Percentiles rank a stretch among this genome's conserved stretches.
These are phyloP conservation scores for Chionomys nivalis DNA, from an alignment of 2,113 vertebrate species.

Conservation along the genomic window DNA sequence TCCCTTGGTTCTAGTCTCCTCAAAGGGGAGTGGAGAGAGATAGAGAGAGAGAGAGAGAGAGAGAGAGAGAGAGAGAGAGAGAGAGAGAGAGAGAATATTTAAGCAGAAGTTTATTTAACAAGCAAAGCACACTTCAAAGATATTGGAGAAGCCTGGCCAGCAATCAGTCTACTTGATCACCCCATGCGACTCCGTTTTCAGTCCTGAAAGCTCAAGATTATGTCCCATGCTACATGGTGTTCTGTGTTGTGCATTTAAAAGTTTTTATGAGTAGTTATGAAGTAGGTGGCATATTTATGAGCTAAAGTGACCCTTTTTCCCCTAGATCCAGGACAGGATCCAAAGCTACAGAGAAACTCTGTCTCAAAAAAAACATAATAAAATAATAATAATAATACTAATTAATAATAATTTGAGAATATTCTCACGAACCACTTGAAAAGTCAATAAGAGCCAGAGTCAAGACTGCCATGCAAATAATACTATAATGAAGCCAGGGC, in stretches of 20 bases:
- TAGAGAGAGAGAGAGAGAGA: not conserved
- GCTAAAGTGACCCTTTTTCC: not conserved
- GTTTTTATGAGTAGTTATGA: not conserved
- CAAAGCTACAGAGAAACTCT: too few species aligned
- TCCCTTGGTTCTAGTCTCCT: not conserved
- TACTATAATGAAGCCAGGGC: not conserved
- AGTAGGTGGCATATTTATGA: not conserved
- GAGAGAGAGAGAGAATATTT: not conserved
- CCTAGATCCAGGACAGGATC: too few species aligned
- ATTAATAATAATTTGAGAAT: not conserved
- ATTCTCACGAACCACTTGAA: not conserved
- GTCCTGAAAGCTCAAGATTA: slow-evolving; percentile 37
- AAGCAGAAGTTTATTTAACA: not conserved
- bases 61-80: too few species aligned
- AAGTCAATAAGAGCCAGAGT: not conserved
- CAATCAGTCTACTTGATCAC: slow-evolving; percentile 65
- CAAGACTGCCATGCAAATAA: not conserved
- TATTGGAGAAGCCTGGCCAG: not conserved
- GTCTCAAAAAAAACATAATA: too few species aligned
- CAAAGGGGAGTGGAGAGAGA: not conserved
- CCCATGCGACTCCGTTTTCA: slow-evolving; percentile 52
- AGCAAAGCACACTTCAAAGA: not conserved
- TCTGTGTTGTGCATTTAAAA: not conserved
- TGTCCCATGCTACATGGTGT: too few species aligned
- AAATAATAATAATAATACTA: too few species aligned